phyloP scores from a whole-genome alignment of 2,888 invertebrate species.

The Bombyx huttoni region DNA sequence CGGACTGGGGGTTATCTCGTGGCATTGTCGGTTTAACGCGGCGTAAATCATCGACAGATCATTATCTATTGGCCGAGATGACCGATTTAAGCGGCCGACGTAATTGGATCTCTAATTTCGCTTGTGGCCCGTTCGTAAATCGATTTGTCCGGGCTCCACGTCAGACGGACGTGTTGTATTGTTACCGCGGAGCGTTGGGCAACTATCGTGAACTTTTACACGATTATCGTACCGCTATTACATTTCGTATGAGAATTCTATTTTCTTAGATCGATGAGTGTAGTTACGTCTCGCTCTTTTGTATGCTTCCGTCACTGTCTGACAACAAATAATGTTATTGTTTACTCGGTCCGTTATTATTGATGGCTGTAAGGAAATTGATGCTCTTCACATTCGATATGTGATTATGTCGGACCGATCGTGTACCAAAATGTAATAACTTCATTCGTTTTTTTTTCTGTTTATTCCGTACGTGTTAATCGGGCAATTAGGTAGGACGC shows the following conservation, averaged over 20 bases:
- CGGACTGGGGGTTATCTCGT: slow-evolving; percentile 42
- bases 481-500: not conserved
- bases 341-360: slow-evolving; percentile 62
- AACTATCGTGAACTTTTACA: slow-evolving; percentile 70
- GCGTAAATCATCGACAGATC: slow-evolving; percentile 68
- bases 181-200: slow-evolving; percentile 52
- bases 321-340: slow-evolving; percentile 58
- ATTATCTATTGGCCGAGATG: slow-evolving; percentile 52
- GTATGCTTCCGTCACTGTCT: slow-evolving; percentile 29
- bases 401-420: slow-evolving; percentile 31
- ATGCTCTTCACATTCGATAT: slow-evolving; percentile 38
- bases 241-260: slow-evolving; percentile 69
- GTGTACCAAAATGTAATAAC: slow-evolving; percentile 16
- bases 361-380: slow-evolving; percentile 43
- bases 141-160: slow-evolving; percentile 27
- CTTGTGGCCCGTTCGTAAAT: slow-evolving; percentile 22
- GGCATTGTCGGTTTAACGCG: slow-evolving; percentile 62
- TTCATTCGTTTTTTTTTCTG: slow-evolving; percentile 12
- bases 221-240: slow-evolving; percentile 64
- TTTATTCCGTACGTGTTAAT: not conserved
- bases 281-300: slow-evolving; percentile 28
- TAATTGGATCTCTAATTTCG: slow-evolving; percentile 28
- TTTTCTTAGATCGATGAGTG: slow-evolving; percentile 58
- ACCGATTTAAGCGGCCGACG: slow-evolving; percentile 44
- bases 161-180: slow-evolving; percentile 40